Evolutionary conservation across 2,888 invertebrate genomes (phyloP).

Genomic region (Lasioglossum malachurum): DNA sequence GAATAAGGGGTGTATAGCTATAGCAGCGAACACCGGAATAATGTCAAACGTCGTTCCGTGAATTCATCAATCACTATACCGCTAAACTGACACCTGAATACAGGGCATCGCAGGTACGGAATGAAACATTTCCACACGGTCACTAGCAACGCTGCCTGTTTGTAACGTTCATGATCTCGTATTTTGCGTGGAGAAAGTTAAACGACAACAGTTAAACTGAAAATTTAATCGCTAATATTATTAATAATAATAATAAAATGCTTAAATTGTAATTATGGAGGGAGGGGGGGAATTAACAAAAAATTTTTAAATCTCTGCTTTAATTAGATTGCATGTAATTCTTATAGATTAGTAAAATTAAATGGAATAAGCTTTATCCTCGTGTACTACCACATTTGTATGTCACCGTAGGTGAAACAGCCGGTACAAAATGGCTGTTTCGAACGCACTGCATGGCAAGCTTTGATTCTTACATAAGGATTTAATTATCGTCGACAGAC

Average conservation of each 20-base stretch:
- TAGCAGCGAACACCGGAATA: background rate
- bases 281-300: no score
- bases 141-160: background rate
- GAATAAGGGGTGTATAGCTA: background rate
- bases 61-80: conserved; percentile 2
- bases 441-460: background rate
- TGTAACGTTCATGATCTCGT: background rate
- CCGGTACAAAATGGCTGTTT: background rate
- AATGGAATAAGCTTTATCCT: no score
- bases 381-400: background rate
- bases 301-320: no score
- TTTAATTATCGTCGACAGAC: background rate
- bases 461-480: background rate
- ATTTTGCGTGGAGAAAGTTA: background rate
- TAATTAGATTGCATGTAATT: no score
- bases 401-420: background rate
- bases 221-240: no score
- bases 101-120: background rate
- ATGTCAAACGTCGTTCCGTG: background rate
- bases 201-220: no score
- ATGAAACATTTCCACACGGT: background rate
- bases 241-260: no score
- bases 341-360: no score
- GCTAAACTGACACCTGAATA: background rate
- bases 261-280: no score